Evolutionary conservation across 2,797 vertebrate species (phyloP).

Genomic region (Sciurus carolinensis): DNA sequence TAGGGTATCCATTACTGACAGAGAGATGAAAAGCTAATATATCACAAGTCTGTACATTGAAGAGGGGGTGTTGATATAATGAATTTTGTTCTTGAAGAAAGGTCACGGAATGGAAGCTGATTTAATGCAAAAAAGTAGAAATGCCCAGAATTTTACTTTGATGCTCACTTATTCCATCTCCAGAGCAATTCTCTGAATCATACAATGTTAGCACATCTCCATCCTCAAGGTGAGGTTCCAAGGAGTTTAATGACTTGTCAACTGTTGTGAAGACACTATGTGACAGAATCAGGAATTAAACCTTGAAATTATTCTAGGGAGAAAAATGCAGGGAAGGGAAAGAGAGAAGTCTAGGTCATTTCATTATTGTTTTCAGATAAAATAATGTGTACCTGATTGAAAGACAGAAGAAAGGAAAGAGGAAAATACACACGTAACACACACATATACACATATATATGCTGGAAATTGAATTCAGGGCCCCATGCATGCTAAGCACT

Average conservation of each 20-base stretch:
- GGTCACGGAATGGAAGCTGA: not conserved
- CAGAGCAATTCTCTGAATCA: not conserved
- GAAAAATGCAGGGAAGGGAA: conserved; percentile 29
- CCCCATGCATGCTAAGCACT: not conserved
- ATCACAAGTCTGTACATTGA: conserved; percentile 45
- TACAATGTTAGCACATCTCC: not conserved
- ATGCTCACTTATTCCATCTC: not conserved
- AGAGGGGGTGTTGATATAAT: not conserved
- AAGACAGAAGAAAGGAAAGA: not conserved
- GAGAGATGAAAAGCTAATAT: conserved; percentile 31
- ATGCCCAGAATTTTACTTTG: not conserved
- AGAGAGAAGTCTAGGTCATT: not conserved
- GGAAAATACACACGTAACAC: not conserved
- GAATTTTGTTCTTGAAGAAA: conserved; percentile 33
- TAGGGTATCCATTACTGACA: conserved; percentile 20
- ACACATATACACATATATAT: too few relatives aligned
- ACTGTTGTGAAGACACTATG: not conserved
- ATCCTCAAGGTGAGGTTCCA: not conserved
- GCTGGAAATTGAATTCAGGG: not conserved
- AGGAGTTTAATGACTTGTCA: conserved; percentile 14
- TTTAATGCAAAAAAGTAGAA: not conserved
- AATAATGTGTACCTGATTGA: not conserved
- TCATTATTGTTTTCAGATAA: conserved; percentile 33
- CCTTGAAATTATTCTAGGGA: conserved; percentile 26
- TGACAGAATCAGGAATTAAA: not conserved